Percentiles rank a stretch among this genome's conserved stretches.
Evolutionary conservation across 2,113 vertebrate species (phyloP).

Genomic region (Lagopus leucura): DNA sequence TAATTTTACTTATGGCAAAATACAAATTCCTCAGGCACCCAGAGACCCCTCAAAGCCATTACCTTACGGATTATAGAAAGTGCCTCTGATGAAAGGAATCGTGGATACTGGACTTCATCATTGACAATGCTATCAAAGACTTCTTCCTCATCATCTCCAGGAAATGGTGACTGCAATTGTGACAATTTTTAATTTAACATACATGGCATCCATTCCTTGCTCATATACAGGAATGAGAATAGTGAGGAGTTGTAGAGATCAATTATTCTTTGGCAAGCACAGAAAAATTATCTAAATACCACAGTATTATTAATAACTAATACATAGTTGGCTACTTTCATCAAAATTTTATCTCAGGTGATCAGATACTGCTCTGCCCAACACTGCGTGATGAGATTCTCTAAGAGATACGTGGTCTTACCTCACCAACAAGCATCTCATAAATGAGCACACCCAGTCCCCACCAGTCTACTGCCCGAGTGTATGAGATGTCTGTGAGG

Average conservation of each 20-base stretch:
- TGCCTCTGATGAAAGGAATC: conserved; percentile 84
- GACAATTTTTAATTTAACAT: conserved; percentile 9
- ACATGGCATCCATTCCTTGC: neutral
- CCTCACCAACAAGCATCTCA: conserved; percentile 98
- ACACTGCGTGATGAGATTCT: neutral
- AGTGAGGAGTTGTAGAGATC: neutral
- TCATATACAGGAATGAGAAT: neutral
- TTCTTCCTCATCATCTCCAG: conserved; percentile 96
- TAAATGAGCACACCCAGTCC: conserved; percentile 95
- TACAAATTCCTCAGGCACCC: neutral
- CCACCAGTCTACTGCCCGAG: conserved; percentile 97
- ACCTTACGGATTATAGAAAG: conserved; percentile 91
- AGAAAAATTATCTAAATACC: neutral
- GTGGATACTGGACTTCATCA: conserved; percentile 87
- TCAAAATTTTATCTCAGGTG: neutral
- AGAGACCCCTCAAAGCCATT: neutral
- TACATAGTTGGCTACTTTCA: neutral
- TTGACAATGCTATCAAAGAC: conserved; percentile 98
- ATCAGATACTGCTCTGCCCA: neutral
- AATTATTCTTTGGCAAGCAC: neutral
- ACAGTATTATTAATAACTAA: neutral
- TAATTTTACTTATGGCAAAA: neutral
- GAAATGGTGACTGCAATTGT: conserved; percentile 89
- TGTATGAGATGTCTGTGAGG: conserved; percentile 92
- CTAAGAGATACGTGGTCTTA: conserved; percentile 65